Percentiles rank a stretch among this genome's conserved stretches.
Conservation (phyloP, 2,888 invertebrate genomes). For the Holacanthella duospinosa region DNA sequence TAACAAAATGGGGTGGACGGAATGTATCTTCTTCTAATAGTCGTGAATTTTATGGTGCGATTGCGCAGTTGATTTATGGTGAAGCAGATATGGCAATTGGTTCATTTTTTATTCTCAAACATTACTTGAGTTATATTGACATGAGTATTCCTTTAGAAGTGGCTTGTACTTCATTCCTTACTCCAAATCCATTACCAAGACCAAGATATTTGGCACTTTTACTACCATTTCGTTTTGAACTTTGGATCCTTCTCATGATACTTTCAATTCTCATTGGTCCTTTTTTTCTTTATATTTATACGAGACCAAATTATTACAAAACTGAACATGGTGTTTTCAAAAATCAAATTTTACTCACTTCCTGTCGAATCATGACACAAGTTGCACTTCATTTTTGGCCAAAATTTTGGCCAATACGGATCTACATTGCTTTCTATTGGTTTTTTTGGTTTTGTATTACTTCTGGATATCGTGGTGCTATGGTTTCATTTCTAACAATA, state of each 20-base stretch:
- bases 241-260: conserved; percentile 31
- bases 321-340: conserved; percentile 20
- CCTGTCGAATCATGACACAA: conserved; percentile 34
- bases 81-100: conserved; percentile 36
- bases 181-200: conserved; percentile 34
- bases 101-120: conserved; percentile 32
- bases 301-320: conserved; percentile 16
- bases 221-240: conserved; percentile 31
- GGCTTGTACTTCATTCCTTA: conserved; percentile 35
- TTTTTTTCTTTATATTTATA: conserved; percentile 21
- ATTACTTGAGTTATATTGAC: conserved; percentile 34
- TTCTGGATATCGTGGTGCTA: conserved; percentile 57
- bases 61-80: conserved; percentile 29
- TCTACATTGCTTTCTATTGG: conserved; percentile 81
- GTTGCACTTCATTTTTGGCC: conserved; percentile 36
- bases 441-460: conserved; percentile 68
- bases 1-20: conserved; percentile 5
- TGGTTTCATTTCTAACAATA: conserved; percentile 37
- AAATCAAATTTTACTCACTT: conserved; percentile 28
- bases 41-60: conserved; percentile 26
- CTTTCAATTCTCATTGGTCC: conserved; percentile 35
- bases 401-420: conserved; percentile 57
- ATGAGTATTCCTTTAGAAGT: conserved; percentile 37
- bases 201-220: conserved; percentile 34
- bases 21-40: conserved; percentile 1